Conservation (phyloP, 2,797 vertebrate species). For the Premnoplex brunnescens region DNA sequence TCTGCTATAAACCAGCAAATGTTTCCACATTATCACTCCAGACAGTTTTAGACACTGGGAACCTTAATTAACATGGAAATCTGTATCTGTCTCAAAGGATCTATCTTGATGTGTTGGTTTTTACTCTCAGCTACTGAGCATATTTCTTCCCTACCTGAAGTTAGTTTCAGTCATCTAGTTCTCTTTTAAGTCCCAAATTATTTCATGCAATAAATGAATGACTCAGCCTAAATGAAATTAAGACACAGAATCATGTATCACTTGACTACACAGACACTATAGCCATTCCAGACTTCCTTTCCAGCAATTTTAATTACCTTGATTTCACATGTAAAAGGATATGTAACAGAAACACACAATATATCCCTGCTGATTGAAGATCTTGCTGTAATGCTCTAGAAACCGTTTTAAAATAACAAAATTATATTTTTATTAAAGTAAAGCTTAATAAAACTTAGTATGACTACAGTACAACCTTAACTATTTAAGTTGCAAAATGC, state of each 20-base stretch:
- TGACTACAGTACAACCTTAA: neutral
- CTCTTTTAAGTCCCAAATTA: neutral
- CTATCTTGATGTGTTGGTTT: neutral
- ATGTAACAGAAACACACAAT: neutral
- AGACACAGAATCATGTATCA: neutral
- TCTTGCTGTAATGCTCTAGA: neutral
- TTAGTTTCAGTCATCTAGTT: neutral
- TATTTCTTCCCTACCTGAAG: neutral
- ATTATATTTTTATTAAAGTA: neutral
- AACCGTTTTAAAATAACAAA: neutral
- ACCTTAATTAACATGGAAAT: neutral
- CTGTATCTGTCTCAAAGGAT: neutral
- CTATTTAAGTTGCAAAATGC: neutral
- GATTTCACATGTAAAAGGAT: neutral
- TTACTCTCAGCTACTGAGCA: neutral
- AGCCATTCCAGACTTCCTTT: neutral
- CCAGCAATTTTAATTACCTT: neutral
- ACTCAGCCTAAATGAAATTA: neutral
- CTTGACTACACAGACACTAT: neutral
- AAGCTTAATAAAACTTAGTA: neutral
- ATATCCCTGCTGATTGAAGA: neutral
- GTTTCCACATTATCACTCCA: neutral
- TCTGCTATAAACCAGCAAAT: neutral
- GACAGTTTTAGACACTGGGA: neutral
- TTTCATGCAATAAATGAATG: neutral